These are phyloP conservation scores for Macrocentrus cingulum DNA, from an alignment of 1,140 invertebrate genomes.

Conservation along the genomic window DNA sequence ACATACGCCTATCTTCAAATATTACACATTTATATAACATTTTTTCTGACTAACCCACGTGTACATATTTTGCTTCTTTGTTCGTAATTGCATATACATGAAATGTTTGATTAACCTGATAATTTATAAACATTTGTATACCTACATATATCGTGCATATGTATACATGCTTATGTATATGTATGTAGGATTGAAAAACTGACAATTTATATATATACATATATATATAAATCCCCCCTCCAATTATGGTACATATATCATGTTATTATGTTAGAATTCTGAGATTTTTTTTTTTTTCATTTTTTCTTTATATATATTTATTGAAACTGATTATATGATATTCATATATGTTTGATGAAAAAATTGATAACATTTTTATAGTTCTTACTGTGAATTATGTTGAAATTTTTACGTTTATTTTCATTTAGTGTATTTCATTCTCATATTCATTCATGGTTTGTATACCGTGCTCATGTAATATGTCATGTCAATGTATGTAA, in stretches of 20 bases:
- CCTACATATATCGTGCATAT: conserved; percentile 26
- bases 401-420: too few relatives aligned
- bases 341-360: too few relatives aligned
- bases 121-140: conserved; percentile 29
- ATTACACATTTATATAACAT: conserved; percentile 17
- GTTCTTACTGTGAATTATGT: too few relatives aligned
- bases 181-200: too few relatives aligned
- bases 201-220: conserved; percentile 30
- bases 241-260: conserved; percentile 25
- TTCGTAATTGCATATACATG: conserved; percentile 59
- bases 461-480: conserved; percentile 43
- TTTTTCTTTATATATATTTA: too few relatives aligned
- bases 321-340: too few relatives aligned
- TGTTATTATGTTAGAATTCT: conserved; percentile 7
- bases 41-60: conserved; percentile 57
- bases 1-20: conserved; percentile 2
- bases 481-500: too few relatives aligned
- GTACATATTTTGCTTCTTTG: conserved; percentile 59
- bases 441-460: too few relatives aligned
- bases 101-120: conserved; percentile 52
- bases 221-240: conserved; percentile 17
- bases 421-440: too few relatives aligned
- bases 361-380: too few relatives aligned
- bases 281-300: too few relatives aligned
- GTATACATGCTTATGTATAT: conserved; percentile 21